Evolutionary conservation across 2,113 vertebrate genomes (phyloP).

Genomic region (Petromus typicus): DNA sequence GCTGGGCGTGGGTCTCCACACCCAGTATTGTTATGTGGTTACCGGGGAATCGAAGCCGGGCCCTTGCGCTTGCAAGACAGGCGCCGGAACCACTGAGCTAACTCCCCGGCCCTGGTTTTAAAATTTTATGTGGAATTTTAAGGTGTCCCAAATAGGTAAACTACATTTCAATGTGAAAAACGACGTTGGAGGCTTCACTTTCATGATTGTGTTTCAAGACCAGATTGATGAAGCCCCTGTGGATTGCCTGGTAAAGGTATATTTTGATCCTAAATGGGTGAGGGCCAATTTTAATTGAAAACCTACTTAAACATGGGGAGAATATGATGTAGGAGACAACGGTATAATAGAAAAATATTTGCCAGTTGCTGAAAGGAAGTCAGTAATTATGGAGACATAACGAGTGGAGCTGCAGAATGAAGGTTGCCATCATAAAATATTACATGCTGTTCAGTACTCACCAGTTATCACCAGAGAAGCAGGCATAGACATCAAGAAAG

Average conservation of each 20-base stretch:
- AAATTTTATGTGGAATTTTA: neutral
- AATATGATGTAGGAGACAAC: neutral
- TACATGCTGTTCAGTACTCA: neutral
- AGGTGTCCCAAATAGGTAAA: neutral
- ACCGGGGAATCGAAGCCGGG: too few species aligned
- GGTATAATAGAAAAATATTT: neutral
- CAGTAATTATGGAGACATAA: neutral
- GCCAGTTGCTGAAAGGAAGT: neutral
- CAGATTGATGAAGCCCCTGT: neutral
- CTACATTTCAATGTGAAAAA: neutral
- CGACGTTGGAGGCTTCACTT: neutral
- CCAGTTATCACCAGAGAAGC: neutral
- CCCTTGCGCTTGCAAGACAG: too few species aligned
- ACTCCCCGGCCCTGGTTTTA: too few species aligned
- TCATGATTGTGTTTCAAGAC: neutral
- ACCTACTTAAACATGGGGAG: neutral
- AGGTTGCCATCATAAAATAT: neutral
- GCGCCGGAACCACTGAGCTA: too few species aligned
- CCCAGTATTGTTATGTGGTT: too few species aligned
- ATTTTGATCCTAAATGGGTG: neutral
- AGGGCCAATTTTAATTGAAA: neutral
- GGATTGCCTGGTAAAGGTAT: neutral
- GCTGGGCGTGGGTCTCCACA: too few species aligned
- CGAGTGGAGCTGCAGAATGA: neutral
- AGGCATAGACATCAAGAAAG: neutral